A percentile compares a stretch with the other conserved stretches of the same genome.
phyloP scores from a whole-genome alignment of 2,888 invertebrate species.

The Teinopalpus imperialis region DNA sequence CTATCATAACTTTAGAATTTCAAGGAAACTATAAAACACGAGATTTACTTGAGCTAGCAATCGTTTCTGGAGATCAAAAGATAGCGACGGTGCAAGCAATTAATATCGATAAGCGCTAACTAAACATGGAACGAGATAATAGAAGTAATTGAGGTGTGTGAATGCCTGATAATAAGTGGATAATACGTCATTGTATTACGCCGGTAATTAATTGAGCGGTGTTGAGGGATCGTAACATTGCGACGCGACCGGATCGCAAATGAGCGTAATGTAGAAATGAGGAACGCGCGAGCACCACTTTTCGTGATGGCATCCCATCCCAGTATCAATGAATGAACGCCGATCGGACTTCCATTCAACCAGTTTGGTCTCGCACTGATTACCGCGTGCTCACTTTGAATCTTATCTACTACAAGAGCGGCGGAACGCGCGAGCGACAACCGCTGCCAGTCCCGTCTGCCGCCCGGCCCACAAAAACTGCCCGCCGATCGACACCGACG shows the following conservation, averaged over 20 bases:
- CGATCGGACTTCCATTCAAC: constrained; percentile 67
- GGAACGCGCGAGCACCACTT: constrained; percentile 34
- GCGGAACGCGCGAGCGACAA: constrained; percentile 49
- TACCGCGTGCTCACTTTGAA: constrained; percentile 68
- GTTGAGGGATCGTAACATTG: constrained; percentile 40
- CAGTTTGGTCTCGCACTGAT: constrained; percentile 79
- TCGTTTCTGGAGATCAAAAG: constrained; percentile 19
- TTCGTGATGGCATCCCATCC: constrained; percentile 73
- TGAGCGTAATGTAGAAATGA: constrained; percentile 37
- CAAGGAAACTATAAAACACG: constrained; percentile 24
- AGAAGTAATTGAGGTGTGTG: constrained; percentile 36
- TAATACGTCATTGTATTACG: constrained; percentile 38
- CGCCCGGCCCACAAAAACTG: constrained; percentile 62
- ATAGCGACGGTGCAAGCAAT: constrained; percentile 30
- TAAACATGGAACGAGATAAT: constrained; percentile 30
- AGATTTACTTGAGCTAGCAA: constrained; percentile 9
- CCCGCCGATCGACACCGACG: constrained; percentile 45
- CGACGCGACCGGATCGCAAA: constrained; percentile 44
- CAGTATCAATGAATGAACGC: constrained; percentile 73
- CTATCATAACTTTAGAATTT: constrained; percentile 42
- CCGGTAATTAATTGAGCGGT: constrained; percentile 44
- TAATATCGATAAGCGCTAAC: constrained; percentile 21
- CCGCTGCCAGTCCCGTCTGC: constrained; percentile 40
- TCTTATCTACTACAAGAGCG: constrained; percentile 72
- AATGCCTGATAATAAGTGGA: constrained; percentile 43